Evolutionary conservation across 2,888 invertebrate species (phyloP), one percentile per base, ranked within the genome.

Genomic region (Eristalinus aeneus): DNA sequence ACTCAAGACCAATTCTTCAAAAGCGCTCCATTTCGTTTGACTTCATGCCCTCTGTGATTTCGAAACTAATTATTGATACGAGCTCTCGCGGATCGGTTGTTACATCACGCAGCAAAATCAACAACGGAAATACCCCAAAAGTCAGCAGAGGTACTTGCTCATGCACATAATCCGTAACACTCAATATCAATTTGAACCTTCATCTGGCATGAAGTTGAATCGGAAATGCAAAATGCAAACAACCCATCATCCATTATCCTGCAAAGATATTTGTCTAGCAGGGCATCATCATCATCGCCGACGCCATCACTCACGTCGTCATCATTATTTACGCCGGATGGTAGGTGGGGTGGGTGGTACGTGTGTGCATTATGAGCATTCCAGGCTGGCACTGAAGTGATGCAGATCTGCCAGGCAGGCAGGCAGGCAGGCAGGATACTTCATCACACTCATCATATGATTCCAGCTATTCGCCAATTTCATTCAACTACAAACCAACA

Each of bases 391-490:
- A 54, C 61, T 16, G 56, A 56, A 56, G 56, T 22, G 23, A 20
- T 20, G 4, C 22, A 56, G 39, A 12, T 4, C 39, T 2, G 16
- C 9, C 39, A 39, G 53, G 64, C 34, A 72, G 64, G 71, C n/a
- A n/a, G n/a, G 20, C 23, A 32, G 16, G 12, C 39, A 39, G 53
- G 64, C 34, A 72, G 64, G 71, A 76, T 76, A 85, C 85, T 76
- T 72, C 68, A 68, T 76, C 60, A 68, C 81, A 85, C 85, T 73
- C 76, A 60, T 72, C 71, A 68, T 76, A 80, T 75, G 65, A 75
- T 84, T 73, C 36, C 72, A 73, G 63, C 46, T 53, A 81, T 81
- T 72, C 69, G 64, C 72, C 85, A 81, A 77, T 77, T 81, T 77
- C 60, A 74, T 77, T 74, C 68, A 80, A 71, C 76, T 64, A 46